Conservation (phyloP, 2,888 invertebrate species). For the Barypeithes pellucidus region DNA sequence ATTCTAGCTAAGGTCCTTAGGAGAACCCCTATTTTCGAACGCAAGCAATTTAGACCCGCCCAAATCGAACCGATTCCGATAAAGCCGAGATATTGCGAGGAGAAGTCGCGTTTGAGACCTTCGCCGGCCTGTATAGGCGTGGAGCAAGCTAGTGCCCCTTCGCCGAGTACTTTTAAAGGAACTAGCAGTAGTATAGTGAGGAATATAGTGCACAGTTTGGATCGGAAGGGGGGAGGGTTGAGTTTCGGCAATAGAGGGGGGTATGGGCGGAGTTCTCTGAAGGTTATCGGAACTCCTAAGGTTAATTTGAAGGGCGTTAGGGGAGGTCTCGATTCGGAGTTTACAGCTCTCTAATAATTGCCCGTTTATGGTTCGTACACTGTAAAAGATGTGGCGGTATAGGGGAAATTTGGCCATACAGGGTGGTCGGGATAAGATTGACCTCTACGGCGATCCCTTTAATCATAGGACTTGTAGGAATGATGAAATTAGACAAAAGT, state of each 20-base stretch:
- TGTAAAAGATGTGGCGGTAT: no score
- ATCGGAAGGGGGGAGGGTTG: conserved; percentile 63
- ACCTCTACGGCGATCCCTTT: no score
- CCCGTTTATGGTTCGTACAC: no score
- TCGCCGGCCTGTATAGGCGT: neutral
- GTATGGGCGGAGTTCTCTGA: conserved; percentile 67
- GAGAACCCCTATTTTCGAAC: conserved; percentile 51
- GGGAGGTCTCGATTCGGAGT: conserved; percentile 57
- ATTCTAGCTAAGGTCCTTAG: conserved; percentile 52
- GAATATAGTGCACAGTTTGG: conserved; percentile 68
- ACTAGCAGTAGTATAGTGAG: conserved; percentile 63
- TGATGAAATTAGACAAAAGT: no score
- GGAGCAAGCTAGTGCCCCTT: neutral
- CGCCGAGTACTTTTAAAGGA: conserved; percentile 32
- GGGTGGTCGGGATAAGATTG: no score
- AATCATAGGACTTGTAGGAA: no score
- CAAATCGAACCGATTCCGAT: conserved; percentile 4
- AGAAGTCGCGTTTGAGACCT: neutral
- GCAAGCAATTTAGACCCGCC: conserved; percentile 40
- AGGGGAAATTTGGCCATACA: no score
- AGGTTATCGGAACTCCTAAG: conserved; percentile 64
- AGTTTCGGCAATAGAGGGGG: conserved; percentile 62
- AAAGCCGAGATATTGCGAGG: conserved; percentile 1
- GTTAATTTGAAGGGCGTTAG: conserved; percentile 56
- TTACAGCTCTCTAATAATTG: conserved; percentile 57